Evolutionary conservation across 2,888 invertebrate species (phyloP).

Genomic region (Branchipolynoe longqiensis): DNA sequence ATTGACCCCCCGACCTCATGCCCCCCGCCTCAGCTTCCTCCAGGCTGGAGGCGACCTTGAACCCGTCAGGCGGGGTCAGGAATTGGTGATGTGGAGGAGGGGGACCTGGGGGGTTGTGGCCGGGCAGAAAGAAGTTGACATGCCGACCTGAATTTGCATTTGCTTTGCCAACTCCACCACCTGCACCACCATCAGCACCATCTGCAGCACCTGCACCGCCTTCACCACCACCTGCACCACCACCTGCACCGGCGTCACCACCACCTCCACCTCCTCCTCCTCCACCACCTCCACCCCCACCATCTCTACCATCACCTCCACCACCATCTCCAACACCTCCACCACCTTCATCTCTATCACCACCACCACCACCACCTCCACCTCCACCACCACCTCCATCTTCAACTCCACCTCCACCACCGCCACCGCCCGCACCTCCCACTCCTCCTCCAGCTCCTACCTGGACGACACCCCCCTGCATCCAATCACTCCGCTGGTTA

Average conservation of each 20-base stretch:
- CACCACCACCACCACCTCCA: neutral
- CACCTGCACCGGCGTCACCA: neutral
- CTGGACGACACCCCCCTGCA: neutral
- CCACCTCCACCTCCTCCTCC: neutral
- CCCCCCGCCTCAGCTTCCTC: neutral
- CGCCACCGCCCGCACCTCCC: neutral
- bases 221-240: neutral
- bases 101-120: neutral
- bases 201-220: neutral
- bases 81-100: neutral
- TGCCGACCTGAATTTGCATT: neutral
- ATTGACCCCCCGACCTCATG: neutral
- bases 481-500: neutral
- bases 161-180: neutral
- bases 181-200: neutral
- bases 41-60: too few relatives aligned
- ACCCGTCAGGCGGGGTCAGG: too few relatives aligned
- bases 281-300: neutral
- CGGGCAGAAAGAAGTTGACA: slow-evolving; percentile 29
- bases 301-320: neutral
- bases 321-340: neutral
- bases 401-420: neutral
- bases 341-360: neutral
- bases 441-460: neutral
- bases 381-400: neutral